A percentile compares a stretch with the other conserved stretches of the same genome.
Evolutionary conservation across 1,140 invertebrate species (phyloP).

Genomic region (Nymphalis io): DNA sequence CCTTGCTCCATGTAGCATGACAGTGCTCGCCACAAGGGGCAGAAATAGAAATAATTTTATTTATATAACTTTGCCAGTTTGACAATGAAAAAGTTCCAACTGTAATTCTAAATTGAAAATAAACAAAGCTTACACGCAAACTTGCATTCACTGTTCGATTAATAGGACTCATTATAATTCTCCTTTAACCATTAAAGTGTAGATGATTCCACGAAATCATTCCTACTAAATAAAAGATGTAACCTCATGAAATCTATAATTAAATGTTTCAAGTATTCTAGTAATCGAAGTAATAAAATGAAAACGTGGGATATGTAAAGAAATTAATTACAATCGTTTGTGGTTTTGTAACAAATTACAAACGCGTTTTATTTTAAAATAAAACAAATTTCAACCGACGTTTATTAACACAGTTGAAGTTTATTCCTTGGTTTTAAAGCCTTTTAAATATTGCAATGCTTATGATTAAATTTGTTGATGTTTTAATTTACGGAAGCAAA

Average conservation of each 20-base stretch:
- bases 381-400: neutral
- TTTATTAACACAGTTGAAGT: slow-evolving; percentile 2
- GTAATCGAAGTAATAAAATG: slow-evolving; percentile 1
- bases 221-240: neutral
- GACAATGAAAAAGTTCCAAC: no score
- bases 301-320: neutral
- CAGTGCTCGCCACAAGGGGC: no score
- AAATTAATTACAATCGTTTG: neutral
- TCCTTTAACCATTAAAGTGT: neutral
- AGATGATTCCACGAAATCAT: neutral
- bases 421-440: neutral
- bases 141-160: neutral
- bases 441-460: neutral
- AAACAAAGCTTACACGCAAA: no score
- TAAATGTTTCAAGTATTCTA: neutral
- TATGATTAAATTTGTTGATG: neutral
- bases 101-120: no score
- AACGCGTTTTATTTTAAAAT: neutral
- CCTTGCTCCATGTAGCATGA: no score
- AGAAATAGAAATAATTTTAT: no score
- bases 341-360: neutral
- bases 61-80: no score
- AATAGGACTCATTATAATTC: neutral
- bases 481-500: no score
- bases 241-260: slow-evolving; percentile 2